A percentile compares a stretch with the other conserved stretches of the same genome.
These are phyloP conservation scores for Sycobia sp. DNA, from an alignment of 1,140 invertebrate genomes.

Conservation along the genomic window DNA sequence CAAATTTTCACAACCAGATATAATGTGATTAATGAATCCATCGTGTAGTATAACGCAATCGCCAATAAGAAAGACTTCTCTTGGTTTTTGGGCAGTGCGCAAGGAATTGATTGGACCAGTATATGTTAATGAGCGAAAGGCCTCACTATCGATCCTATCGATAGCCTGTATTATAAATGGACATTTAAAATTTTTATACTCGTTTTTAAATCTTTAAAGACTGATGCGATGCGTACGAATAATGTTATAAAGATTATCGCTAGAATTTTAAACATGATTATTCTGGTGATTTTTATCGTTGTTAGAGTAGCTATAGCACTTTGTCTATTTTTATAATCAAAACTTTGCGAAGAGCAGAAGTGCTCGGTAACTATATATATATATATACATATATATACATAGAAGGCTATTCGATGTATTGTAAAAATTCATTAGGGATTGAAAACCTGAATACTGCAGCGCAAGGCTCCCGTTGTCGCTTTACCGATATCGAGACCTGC, in stretches of 20 bases:
- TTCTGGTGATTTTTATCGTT: too few relatives aligned
- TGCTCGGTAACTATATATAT: too few relatives aligned
- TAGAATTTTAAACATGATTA: too few relatives aligned
- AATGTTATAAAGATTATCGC: background rate
- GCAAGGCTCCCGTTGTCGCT: constrained; percentile 38
- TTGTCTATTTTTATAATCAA: too few relatives aligned
- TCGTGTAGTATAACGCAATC: constrained; percentile 55
- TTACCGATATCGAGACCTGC: constrained; percentile 53
- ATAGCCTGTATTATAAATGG: constrained; percentile 42
- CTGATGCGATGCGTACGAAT: background rate
- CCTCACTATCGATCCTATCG: constrained; percentile 47
- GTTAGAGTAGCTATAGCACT: too few relatives aligned
- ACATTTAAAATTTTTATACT: constrained; percentile 13
- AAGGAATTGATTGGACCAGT: constrained; percentile 55
- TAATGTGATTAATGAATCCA: constrained; percentile 51
- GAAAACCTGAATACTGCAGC: constrained; percentile 57
- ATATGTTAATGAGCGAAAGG: constrained; percentile 52
- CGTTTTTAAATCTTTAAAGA: constrained; percentile 8
- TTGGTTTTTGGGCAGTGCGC: constrained; percentile 49
- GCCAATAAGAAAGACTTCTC: constrained; percentile 50
- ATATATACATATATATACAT: too few relatives aligned
- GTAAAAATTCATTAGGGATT: too few relatives aligned
- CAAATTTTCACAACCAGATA: constrained; percentile 48
- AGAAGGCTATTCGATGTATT: too few relatives aligned
- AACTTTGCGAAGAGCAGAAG: too few relatives aligned